A percentile compares a stretch with the other conserved stretches of the same genome.
These are phyloP conservation scores for rat (Rattus norvegicus) DNA, from an alignment of 2,113 vertebrate genomes.

Conservation along the genomic window DNA sequence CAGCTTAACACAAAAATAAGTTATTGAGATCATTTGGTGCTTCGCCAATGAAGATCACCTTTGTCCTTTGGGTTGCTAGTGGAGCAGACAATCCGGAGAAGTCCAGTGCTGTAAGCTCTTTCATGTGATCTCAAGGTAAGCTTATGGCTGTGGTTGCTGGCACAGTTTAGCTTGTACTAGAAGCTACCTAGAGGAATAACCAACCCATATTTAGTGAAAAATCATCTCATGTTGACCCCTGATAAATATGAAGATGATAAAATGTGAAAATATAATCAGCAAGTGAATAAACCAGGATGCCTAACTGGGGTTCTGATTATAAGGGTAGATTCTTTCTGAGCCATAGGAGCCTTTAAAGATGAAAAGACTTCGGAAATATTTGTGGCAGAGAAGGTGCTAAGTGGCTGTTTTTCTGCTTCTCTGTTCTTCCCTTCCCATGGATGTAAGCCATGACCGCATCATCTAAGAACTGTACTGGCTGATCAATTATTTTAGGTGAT, in stretches of 20 bases:
- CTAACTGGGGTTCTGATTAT: not conserved
- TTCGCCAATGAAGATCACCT: not conserved
- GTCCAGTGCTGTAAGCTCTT: not conserved
- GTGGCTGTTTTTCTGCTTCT: not conserved
- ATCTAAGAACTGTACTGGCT: not conserved
- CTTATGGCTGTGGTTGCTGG: not conserved
- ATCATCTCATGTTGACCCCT: not conserved
- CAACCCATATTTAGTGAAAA: not conserved
- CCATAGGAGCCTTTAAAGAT: not conserved
- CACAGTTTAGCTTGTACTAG: not conserved
- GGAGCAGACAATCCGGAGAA: not conserved
- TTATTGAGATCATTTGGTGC: not conserved
- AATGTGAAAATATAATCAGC: not conserved
- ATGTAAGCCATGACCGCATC: not conserved
- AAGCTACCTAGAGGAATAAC: not conserved
- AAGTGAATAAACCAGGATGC: not conserved
- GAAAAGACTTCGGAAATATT: not conserved
- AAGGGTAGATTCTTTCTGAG: not conserved
- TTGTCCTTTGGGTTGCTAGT: not conserved
- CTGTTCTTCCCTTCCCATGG: not conserved
- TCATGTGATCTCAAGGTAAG: not conserved
- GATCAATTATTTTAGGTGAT: not conserved
- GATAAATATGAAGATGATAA: not conserved
- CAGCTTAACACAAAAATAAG: not conserved
- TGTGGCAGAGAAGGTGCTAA: not conserved